Evolutionary conservation across 1,140 invertebrate genomes (phyloP).

Genomic region (Atta colombica): DNA sequence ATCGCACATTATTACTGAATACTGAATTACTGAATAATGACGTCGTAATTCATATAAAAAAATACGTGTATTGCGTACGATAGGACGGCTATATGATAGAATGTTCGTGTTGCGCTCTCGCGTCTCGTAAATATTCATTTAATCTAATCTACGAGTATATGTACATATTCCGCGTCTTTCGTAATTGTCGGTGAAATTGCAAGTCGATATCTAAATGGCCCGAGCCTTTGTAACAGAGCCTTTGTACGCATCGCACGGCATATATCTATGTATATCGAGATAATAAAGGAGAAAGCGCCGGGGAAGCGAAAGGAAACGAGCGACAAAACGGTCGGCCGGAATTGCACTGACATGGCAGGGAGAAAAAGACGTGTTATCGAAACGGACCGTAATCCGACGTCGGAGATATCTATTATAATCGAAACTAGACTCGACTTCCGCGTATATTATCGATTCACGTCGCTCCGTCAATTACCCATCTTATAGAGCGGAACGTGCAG

Average conservation of each 20-base stretch:
- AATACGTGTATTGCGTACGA: slow-evolving; percentile 39
- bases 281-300: neutral
- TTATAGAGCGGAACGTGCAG: slow-evolving; percentile 47
- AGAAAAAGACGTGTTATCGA: slow-evolving; percentile 16
- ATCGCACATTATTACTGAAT: slow-evolving; percentile 6
- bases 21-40: neutral
- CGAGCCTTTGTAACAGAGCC: slow-evolving; percentile 26
- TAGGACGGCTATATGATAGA: neutral
- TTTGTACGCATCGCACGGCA: slow-evolving; percentile 24
- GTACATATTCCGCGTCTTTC: slow-evolving; percentile 74
- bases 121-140: slow-evolving; percentile 77
- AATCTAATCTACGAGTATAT: slow-evolving; percentile 74
- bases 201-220: slow-evolving; percentile 78
- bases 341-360: neutral
- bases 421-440: neutral
- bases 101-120: slow-evolving; percentile 6
- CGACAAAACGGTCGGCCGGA: slow-evolving; percentile 26
- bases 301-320: neutral
- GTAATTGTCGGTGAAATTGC: slow-evolving; percentile 77
- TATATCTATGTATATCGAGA: slow-evolving; percentile 49
- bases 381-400: slow-evolving; percentile 28
- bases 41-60: slow-evolving; percentile 53
- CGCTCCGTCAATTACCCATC: slow-evolving; percentile 65
- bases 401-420: slow-evolving; percentile 53
- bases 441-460: slow-evolving; percentile 56